Evolutionary conservation across 92 coral and sea anemone species (phyloP), one percentile per base, ranked within the genome.

Genomic region (Epizoanthus illoricatus): DNA sequence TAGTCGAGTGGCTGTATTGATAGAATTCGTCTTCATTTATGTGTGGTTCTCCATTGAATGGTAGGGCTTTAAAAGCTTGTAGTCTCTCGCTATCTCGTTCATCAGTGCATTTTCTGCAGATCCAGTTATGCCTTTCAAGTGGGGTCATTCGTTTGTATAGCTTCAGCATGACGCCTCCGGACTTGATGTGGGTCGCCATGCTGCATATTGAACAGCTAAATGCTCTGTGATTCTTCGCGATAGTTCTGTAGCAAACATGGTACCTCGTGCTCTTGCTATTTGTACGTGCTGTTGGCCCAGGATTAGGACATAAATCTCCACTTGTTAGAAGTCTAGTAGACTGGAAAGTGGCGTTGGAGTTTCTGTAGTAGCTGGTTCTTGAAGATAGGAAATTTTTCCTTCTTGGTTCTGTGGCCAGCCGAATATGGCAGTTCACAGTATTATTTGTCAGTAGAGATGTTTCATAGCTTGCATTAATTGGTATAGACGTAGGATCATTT

Each of bases 311-410:
- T 45, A 82, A 64, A 71, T 71, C 80, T 11, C 86, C 68, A 15
- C 67, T 68, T 5, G 58, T 54, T 36, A 41, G 19, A 23, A 71
- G 49, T 23, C 80, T 72, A 39, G 86, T 21, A 33, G 71, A 59
- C 64, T 82, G 78, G 55, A 70, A 82, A 61, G 78, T 58, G 79
- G 86, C 73, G 20, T 67, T 66, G 28, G 67, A 43, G 60, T 82
- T 71, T 2, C 78, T 19, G 55, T 82, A 71, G 49, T 20, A 60
- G n/a, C 39, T 68, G 11, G 71, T 55, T 60, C 85, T 81, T 28
- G 76, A 41, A 59, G 64, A 59, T 59, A 59, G 64, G 64, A 17
- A 59, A 17, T 59, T 20, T 59, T 59, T 59, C 64, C 21, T 59
- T 59, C 64, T 59, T 59, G 64, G 64, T 59, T 59, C 64, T 59